phyloP scores from a whole-genome alignment of 2,797 vertebrate species.

The Menidia menidia region DNA sequence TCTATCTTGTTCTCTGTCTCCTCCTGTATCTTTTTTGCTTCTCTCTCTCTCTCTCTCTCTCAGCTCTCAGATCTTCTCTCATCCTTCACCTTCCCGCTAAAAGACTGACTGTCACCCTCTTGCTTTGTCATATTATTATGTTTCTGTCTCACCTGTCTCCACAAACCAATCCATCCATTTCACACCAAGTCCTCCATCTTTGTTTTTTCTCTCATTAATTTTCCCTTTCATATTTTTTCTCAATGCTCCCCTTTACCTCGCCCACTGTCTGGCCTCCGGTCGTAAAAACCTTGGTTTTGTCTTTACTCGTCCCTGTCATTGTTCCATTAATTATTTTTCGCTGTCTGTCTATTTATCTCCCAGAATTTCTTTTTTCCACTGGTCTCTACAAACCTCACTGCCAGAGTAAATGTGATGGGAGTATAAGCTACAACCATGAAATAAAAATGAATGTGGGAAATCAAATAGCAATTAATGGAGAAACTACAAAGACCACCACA shows the following conservation, averaged over 20 bases:
- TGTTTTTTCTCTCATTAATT: conserved; percentile 9
- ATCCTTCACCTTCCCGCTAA: conserved; percentile 31
- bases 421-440: neutral
- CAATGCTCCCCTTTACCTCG: neutral
- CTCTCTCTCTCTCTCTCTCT: neutral
- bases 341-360: neutral
- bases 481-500: too few species aligned
- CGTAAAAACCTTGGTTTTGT: neutral
- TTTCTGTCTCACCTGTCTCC: conserved; percentile 26
- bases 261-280: neutral
- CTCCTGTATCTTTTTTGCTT: conserved; percentile 3
- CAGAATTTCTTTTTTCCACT: neutral
- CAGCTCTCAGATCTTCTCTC: conserved; percentile 20
- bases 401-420: neutral
- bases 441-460: too few species aligned
- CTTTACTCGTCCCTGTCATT: neutral
- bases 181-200: neutral
- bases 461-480: too few species aligned
- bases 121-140: conserved; percentile 24
- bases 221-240: neutral
- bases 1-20: conserved; percentile 12
- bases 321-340: neutral
- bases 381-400: neutral
- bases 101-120: conserved; percentile 29
- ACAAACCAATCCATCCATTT: conserved; percentile 2